phyloP scores from a whole-genome alignment of 1,140 invertebrate genomes.

The Drosophila miranda region DNA sequence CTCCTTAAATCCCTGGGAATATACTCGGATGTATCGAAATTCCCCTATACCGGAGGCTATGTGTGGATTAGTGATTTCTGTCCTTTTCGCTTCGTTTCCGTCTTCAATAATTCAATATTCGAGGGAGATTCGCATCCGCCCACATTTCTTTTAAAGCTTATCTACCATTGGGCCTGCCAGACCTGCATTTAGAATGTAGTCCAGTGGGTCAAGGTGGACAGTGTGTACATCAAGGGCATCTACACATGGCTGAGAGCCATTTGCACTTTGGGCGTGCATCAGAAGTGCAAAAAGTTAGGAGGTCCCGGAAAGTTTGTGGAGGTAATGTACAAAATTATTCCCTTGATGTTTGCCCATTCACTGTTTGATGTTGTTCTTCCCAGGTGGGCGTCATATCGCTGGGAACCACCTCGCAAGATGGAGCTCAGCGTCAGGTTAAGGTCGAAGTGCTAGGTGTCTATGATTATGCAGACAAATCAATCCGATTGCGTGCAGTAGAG shows the following conservation, averaged over 20 bases:
- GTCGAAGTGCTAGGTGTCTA: conserved; percentile 94
- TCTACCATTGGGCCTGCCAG: conserved; percentile 95
- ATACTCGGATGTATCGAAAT: conserved; percentile 92
- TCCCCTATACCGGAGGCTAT: conserved; percentile 93
- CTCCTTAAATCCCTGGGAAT: conserved; percentile 84
- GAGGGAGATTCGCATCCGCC: conserved; percentile 92
- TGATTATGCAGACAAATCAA: conserved; percentile 88
- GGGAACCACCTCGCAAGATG: conserved; percentile 93
- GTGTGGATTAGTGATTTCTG: conserved; percentile 95
- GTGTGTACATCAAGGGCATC: conserved; percentile 89
- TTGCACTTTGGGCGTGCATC: conserved; percentile 90
- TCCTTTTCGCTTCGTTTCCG: conserved; percentile 91
- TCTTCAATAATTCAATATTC: conserved; percentile 93
- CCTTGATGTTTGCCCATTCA: neutral
- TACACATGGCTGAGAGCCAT: conserved; percentile 90
- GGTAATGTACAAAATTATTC: conserved; percentile 34
- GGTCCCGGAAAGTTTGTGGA: conserved; percentile 87
- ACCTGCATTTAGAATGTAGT: conserved; percentile 93
- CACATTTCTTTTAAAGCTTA: conserved; percentile 90
- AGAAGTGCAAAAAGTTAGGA: conserved; percentile 88
- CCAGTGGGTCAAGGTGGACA: conserved; percentile 93
- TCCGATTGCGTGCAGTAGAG: conserved; percentile 91
- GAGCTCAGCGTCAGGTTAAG: conserved; percentile 91
- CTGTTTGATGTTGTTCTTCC: neutral
- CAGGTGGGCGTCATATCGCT: conserved; percentile 92